Evolutionary conservation across 2,888 invertebrate species (phyloP).

Genomic region (Drosophila prostipennis): DNA sequence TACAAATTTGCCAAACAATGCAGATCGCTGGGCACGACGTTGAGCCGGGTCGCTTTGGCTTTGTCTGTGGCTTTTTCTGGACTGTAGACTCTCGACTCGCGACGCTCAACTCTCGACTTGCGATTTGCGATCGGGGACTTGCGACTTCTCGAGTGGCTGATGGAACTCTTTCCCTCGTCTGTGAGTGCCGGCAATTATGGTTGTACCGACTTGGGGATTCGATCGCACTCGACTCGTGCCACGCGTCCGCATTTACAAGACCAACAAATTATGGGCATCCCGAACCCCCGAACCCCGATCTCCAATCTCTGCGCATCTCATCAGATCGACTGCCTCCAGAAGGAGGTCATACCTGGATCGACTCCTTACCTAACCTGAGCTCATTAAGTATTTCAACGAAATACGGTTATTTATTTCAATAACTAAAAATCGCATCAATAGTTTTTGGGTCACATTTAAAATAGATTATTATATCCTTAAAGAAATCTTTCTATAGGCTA

Average conservation of each 20-base stretch:
- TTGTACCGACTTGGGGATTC: constrained; percentile 26
- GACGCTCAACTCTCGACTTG: constrained; percentile 5
- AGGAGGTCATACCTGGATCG: neutral
- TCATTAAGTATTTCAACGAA: neutral
- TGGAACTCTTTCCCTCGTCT: constrained; percentile 44
- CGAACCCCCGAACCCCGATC: neutral
- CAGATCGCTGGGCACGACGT: constrained; percentile 74
- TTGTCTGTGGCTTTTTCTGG: constrained; percentile 1
- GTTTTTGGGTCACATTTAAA: neutral
- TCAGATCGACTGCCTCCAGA: constrained; percentile 1
- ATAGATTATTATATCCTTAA: too few species aligned
- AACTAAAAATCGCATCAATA: too few species aligned
- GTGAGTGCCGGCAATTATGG: constrained; percentile 54
- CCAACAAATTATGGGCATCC: constrained; percentile 41
- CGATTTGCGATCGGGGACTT: neutral
- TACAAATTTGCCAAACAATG: constrained; percentile 77
- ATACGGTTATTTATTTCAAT: neutral
- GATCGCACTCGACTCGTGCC: constrained; percentile 62
- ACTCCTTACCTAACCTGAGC: neutral
- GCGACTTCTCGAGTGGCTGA: constrained; percentile 46
- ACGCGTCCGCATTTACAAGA: constrained; percentile 59
- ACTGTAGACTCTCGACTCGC: constrained; percentile 6
- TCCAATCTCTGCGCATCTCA: neutral
- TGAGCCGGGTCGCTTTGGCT: constrained; percentile 18
- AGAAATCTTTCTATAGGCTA: too few species aligned